Conservation (phyloP, 2,888 invertebrate species). For the Rhaphigaster nebulosa region DNA sequence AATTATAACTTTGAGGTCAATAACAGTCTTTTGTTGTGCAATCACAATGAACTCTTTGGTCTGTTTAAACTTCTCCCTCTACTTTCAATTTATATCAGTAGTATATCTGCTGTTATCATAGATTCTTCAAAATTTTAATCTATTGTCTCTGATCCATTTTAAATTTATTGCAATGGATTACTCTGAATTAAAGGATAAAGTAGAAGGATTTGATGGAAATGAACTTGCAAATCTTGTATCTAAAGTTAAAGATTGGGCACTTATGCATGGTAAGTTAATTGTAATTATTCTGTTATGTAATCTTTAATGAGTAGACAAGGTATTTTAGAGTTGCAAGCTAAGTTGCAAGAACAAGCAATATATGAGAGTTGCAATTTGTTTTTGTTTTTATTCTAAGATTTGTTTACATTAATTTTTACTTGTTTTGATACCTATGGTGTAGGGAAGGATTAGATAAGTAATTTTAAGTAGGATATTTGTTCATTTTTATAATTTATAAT, state of each 20-base stretch:
- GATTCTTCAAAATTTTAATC: neutral
- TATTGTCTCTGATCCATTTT: neutral
- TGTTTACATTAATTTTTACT: no score
- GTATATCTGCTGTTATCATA: neutral
- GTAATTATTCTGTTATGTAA: neutral
- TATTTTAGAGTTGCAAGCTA: neutral
- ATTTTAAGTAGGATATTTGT: no score
- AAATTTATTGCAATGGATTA: neutral
- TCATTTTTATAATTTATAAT: no score
- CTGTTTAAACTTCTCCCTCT: neutral
- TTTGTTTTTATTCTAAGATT: no score
- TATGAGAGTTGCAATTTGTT: no score
- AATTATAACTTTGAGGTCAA: neutral
- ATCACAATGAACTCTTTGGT: neutral
- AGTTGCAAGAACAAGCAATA: no score
- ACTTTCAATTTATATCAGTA: neutral
- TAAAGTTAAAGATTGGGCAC: constrained; percentile 86
- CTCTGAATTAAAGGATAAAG: neutral
- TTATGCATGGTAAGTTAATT: constrained; percentile 78
- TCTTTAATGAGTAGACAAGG: neutral
- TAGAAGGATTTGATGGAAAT: constrained; percentile 71
- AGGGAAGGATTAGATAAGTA: no score
- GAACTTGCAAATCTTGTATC: constrained; percentile 77
- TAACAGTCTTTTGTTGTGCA: neutral
- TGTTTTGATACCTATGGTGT: no score